These are phyloP conservation scores for Pangasius larnaudii DNA, from an alignment of 2,797 vertebrate genomes.

Conservation along the genomic window DNA sequence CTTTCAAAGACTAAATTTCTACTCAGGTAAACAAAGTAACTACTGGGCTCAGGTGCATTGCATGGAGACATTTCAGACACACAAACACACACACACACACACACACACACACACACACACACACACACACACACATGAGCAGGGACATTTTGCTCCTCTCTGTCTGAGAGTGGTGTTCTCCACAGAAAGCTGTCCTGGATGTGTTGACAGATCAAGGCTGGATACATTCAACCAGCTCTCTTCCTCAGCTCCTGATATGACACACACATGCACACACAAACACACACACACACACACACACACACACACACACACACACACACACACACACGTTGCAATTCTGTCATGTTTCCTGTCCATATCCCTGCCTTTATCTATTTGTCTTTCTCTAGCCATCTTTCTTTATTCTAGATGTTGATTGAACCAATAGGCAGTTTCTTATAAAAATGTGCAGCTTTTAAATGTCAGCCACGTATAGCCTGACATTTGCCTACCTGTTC, in stretches of 20 bases:
- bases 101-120: not conserved
- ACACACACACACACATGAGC: not conserved
- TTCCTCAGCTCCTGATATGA: not conserved
- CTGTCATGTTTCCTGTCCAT: not conserved
- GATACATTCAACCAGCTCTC: not conserved
- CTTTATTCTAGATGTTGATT: not conserved
- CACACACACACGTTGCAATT: no score
- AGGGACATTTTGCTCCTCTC: conserved; percentile 9
- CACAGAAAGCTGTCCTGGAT: conserved; percentile 17
- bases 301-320: not conserved
- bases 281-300: no score
- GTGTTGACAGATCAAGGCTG: conserved; percentile 19
- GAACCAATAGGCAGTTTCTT: conserved; percentile 59
- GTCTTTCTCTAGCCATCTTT: not conserved
- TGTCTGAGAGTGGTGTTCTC: conserved; percentile 8
- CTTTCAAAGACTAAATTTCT: not conserved
- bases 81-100: not conserved
- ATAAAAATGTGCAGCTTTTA: conserved; percentile 64
- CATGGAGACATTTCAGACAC: not conserved
- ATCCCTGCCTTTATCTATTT: not conserved
- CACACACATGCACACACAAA: not conserved
- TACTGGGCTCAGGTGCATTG: not conserved
- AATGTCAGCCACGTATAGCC: conserved; percentile 65
- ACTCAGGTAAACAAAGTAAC: not conserved
- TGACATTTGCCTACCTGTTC: conserved; percentile 68